Evolutionary conservation across 53 echinoderm and acorn worm genomes (phyloP).

Genomic region (Actinopyga echinites): DNA sequence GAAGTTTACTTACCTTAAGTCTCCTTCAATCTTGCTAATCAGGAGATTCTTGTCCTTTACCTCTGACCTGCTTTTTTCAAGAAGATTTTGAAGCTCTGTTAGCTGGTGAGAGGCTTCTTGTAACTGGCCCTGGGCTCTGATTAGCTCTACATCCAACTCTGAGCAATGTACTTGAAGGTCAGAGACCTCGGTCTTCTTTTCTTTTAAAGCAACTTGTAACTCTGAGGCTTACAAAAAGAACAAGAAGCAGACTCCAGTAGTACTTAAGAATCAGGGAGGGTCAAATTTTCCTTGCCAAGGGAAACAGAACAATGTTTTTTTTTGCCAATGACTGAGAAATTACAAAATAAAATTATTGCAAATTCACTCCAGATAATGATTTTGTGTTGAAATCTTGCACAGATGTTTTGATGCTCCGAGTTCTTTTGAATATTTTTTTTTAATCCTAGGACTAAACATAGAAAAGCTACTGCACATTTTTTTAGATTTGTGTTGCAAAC

Average conservation of each 20-base stretch:
- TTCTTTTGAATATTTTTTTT: too few species aligned
- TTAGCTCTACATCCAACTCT: constrained; percentile 75
- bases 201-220: constrained; percentile 50
- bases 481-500: too few species aligned
- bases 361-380: too few species aligned
- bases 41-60: constrained; percentile 70
- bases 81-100: constrained; percentile 79
- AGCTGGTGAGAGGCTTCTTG: constrained; percentile 78
- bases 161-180: background rate
- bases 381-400: too few species aligned
- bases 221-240: constrained; percentile 48
- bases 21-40: constrained; percentile 71
- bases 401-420: too few species aligned
- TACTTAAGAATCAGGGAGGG: background rate
- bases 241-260: background rate
- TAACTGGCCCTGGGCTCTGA: constrained; percentile 71
- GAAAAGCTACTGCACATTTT: too few species aligned
- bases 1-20: constrained; percentile 66
- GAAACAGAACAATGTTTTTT: background rate
- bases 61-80: constrained; percentile 86
- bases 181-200: constrained; percentile 26
- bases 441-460: too few species aligned
- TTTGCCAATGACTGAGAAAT: too few species aligned
- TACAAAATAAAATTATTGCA: too few species aligned
- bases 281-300: background rate